Evolutionary conservation across 1,140 invertebrate species (phyloP), one percentile per base, ranked within the genome.

Genomic region (Apis dorsata): DNA sequence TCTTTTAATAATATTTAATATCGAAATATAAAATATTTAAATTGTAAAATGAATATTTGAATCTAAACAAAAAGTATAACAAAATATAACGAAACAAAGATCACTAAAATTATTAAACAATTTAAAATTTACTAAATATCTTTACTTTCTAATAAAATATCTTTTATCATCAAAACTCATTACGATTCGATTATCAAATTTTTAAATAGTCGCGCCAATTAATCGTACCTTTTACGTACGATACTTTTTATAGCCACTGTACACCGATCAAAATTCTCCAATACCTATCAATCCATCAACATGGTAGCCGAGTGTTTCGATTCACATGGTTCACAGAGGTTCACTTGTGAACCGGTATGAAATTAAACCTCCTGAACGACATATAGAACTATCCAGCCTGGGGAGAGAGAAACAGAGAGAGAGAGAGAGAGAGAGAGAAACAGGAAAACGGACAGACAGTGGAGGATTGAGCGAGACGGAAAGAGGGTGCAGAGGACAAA

Each of bases 291-390:
- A 44, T 19, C 17, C 9, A 19, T 24, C 28, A 15, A 28, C 24
- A 65, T 3, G 17, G 19, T 55, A 15, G 44, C 51, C 60, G 21
- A 66, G n/a, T 12, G 24, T 24, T 84, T 66, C 73, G 66, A 81
- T 79, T 73, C 34, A 44, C 53, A n/a, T 44, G 73, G 62, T 24
- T 28, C 15, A 17, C 24, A 66, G 57, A 78, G 75, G 55, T 68
- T 53, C 62, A 65, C 66, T 73, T 59, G 49, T 44, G 65, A 60
- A 69, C 74, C 44, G 63, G 44, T 63, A 57, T 62, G 34, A 69
- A 80, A 84, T 81, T 71, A 79, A 73, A 83, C 15, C 51, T 49
- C 68, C 71, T 65, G 8, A 55, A 19, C 62, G 53, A 66, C 62
- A 59, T 49, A n/a, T 49, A 8, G 28, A 59, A 73, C 55, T 55